These are phyloP conservation scores for Macaria notata DNA, from an alignment of 2,888 invertebrate species.

Conservation along the genomic window DNA sequence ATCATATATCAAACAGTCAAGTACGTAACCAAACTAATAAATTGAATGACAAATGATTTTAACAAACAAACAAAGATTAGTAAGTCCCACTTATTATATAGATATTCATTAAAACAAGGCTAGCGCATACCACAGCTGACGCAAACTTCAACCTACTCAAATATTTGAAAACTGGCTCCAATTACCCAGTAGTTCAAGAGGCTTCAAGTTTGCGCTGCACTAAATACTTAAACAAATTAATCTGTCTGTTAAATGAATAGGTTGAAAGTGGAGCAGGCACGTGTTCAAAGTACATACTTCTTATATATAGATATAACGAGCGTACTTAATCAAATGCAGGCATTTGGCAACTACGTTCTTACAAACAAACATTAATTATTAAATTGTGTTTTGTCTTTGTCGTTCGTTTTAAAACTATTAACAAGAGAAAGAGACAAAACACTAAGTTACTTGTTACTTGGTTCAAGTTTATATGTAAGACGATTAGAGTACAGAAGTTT, in stretches of 20 bases:
- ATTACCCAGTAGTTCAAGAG: not conserved
- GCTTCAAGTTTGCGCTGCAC: slow-evolving; percentile 15
- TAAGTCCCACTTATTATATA: not conserved
- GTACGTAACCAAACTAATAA: not conserved
- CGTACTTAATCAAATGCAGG: slow-evolving; percentile 29
- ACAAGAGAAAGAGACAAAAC: no score
- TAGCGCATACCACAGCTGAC: slow-evolving; percentile 4
- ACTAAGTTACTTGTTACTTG: no score
- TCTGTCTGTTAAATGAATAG: slow-evolving; percentile 18
- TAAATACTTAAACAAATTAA: slow-evolving; percentile 21
- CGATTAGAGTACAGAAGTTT: slow-evolving; percentile 22
- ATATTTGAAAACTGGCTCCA: not conserved
- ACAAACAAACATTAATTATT: no score
- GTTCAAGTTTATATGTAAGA: no score
- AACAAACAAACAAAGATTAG: slow-evolving; percentile 7
- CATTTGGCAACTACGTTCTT: slow-evolving; percentile 29
- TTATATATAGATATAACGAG: slow-evolving; percentile 20
- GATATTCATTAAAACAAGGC: slow-evolving; percentile 7
- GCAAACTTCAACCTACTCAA: slow-evolving; percentile 1
- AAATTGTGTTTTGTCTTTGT: no score
- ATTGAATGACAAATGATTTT: slow-evolving; percentile 11
- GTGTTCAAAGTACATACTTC: slow-evolving; percentile 26
- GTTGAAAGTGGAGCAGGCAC: slow-evolving; percentile 45
- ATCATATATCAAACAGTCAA: not conserved
- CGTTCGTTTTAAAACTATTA: no score